A percentile compares a stretch with the other conserved stretches of the same genome.
These are phyloP conservation scores for Alethe castanea DNA, from an alignment of 2,113 vertebrate genomes.

Conservation along the genomic window DNA sequence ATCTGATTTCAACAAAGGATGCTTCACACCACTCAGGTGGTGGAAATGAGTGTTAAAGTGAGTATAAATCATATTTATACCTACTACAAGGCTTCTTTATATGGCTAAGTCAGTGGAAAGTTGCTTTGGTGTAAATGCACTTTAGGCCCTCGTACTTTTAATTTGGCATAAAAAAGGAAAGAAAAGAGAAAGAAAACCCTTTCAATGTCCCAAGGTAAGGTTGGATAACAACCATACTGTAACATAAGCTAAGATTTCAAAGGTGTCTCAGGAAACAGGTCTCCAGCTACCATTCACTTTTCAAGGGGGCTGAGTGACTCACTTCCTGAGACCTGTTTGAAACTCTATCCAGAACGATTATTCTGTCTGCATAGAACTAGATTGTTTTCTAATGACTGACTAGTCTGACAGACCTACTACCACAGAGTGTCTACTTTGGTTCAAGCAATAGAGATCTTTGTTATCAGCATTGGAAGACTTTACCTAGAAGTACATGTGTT, in stretches of 20 bases:
- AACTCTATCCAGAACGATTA: not conserved
- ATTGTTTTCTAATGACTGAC: conserved; percentile 10
- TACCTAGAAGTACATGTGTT: not conserved
- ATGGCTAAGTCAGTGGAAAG: not conserved
- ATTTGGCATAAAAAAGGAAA: not conserved
- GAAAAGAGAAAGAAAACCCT: conserved; percentile 3
- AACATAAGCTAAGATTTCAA: conserved; percentile 40
- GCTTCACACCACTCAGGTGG: conserved; percentile 7
- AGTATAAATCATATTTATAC: conserved; percentile 10
- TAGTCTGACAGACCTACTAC: not conserved
- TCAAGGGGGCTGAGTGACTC: conserved; percentile 10
- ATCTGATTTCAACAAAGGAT: not conserved
- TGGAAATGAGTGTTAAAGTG: conserved; percentile 2
- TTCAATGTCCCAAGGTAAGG: not conserved
- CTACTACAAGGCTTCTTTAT: conserved; percentile 12
- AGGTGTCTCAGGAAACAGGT: conserved; percentile 39
- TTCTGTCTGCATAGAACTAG: not conserved
- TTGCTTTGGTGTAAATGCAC: not conserved
- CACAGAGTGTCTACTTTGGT: not conserved
- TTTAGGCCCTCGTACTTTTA: not conserved
- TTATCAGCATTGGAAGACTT: not conserved
- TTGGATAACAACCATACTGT: conserved; percentile 11
- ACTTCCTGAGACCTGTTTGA: conserved; percentile 43
- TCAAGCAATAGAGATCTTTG: not conserved
- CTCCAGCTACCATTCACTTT: conserved; percentile 41